Base-by-base conservation (phyloP, 2,888 invertebrate species). In the Pammene aurita region DNA sequence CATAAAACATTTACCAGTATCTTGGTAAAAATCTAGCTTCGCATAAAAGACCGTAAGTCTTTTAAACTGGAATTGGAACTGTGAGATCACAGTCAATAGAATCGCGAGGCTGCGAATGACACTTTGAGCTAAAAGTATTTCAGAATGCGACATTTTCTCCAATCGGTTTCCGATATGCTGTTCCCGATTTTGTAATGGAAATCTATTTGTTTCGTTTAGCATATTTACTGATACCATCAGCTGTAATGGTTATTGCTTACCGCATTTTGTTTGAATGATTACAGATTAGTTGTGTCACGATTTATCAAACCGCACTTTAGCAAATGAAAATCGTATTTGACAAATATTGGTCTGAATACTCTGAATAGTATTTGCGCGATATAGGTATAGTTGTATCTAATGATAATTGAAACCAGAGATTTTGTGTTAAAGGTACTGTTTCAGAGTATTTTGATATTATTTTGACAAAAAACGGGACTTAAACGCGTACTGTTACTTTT, bases 81-180 rank as follows among this genome's bases (percentile, higher is more conserved):
- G 14, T 4, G 14, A 56, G 14, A 46, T 64, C 14, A 41, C 38
- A 26, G 48, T 44, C 52, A 42, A 55, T 48, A 54, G 58, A 50
- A 58, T 50, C 11, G 48, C 44, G 34, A 52, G 66, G 67, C 55
- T 64, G 64, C 26, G 34, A 64, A 64, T 16, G 68, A 38, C 63
- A 54, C 41, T 62, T 61, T 42, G 1, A 18, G 38, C 18, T 52
- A 7, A 62, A 62, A 44, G 46, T 26, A 50, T 66, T 66, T 57
- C 50, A 41, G 41, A 34, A 7, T 65, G 64, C 48, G 48, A 35
- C 35, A 50, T 52, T 60, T 60, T 54, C 46, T 54, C 16, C 44
- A 46, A 38, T 61, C 58, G 52, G 10, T 65, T 48, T 46, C 35
- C 65, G 46, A 65, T 64, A 44, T 55, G 35, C 42, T 34, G 16